phyloP scores from a whole-genome alignment of 2,797 vertebrate species.

The Clamator glandarius region DNA sequence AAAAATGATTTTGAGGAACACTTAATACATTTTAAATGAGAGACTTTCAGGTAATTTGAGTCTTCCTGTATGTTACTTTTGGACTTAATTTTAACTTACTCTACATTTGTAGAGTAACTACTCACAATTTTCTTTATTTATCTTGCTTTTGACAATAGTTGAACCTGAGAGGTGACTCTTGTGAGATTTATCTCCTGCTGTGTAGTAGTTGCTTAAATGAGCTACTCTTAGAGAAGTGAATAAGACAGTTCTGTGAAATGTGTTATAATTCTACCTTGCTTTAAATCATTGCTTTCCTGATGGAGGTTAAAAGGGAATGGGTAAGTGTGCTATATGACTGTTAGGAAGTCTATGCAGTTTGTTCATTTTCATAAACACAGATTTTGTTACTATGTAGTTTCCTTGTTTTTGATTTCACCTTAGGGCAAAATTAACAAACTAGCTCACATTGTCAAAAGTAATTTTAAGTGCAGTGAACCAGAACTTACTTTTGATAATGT shows the following conservation, averaged over 20 bases:
- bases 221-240: slow-evolving; percentile 13
- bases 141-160: not conserved
- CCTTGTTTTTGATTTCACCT: not conserved
- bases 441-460: not conserved
- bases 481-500: slow-evolving; percentile 40
- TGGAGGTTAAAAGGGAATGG: slow-evolving; percentile 96
- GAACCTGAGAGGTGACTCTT: not conserved
- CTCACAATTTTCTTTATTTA: not conserved
- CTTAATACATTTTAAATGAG: accelerated
- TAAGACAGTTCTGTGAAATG: slow-evolving; percentile 58
- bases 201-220: not conserved
- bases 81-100: not conserved
- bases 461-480: not conserved
- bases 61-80: not conserved
- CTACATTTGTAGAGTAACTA: not conserved
- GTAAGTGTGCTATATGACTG: slow-evolving; percentile 80
- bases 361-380: not conserved
- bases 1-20: not conserved
- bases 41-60: not conserved
- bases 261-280: slow-evolving; percentile 78
- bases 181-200: not conserved
- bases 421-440: not conserved
- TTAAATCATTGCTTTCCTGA: slow-evolving; percentile 84
- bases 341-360: slow-evolving; percentile 59
- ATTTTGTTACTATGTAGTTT: not conserved